A percentile compares a stretch with the other conserved stretches of the same genome.
Evolutionary conservation across 2,113 vertebrate genomes (phyloP).

Genomic region (Barbus barbus): DNA sequence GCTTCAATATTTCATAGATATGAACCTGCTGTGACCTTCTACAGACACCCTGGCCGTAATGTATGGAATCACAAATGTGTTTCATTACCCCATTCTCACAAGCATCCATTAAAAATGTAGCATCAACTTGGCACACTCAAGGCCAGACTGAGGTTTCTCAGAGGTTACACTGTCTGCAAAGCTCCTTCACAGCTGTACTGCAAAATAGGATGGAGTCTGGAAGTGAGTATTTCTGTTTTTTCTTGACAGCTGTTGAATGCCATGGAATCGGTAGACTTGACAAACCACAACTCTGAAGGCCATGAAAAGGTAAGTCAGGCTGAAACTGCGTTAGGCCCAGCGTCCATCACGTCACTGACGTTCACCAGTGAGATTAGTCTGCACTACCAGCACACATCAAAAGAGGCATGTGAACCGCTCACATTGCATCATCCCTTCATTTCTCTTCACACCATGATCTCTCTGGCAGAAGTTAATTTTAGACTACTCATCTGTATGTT

Average conservation of each 20-base stretch:
- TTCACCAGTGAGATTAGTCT: neutral
- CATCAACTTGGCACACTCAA: neutral
- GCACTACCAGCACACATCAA: neutral
- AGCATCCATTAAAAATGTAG: slow-evolving; percentile 3
- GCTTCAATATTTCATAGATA: slow-evolving; percentile 5
- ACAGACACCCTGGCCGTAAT: neutral
- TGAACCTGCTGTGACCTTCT: slow-evolving; percentile 16
- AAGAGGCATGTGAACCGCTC: neutral
- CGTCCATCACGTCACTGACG: neutral
- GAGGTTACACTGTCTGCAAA: neutral
- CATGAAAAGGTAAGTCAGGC: slow-evolving; percentile 62
- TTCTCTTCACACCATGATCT: slow-evolving; percentile 9
- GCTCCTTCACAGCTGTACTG: neutral
- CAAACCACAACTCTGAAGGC: slow-evolving; percentile 43
- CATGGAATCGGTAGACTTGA: slow-evolving; percentile 41
- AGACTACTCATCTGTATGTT: slow-evolving; percentile 21
- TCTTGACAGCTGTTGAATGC: slow-evolving; percentile 49
- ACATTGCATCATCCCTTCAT: neutral
- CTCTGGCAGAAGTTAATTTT: slow-evolving; percentile 21
- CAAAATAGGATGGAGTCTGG: neutral
- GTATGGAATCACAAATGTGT: neutral
- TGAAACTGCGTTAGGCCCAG: neutral
- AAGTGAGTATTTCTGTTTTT: neutral
- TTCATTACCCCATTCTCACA: neutral
- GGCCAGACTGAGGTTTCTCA: neutral